phyloP scores from a whole-genome alignment of 2,888 invertebrate species.

The Leptogaster cylindrica region DNA sequence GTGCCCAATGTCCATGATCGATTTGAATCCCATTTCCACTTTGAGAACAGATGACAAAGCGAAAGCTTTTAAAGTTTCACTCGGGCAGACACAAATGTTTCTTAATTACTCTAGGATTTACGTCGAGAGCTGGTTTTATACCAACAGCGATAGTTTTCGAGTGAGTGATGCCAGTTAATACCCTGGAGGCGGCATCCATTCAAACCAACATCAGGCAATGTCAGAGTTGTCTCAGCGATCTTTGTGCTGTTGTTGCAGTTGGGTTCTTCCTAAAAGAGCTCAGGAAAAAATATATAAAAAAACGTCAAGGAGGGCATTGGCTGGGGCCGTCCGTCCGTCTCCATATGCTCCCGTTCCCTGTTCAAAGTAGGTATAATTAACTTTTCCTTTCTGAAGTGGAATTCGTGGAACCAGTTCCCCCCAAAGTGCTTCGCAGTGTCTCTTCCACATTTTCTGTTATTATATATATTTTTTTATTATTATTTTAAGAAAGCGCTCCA shows the following conservation, averaged over 20 bases:
- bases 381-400: conserved; percentile 30
- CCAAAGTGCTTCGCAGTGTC: conserved; percentile 3
- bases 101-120: neutral
- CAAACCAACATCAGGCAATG: no score
- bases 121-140: neutral
- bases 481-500: conserved; percentile 14
- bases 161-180: no score
- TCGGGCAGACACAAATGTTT: conserved; percentile 24
- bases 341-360: conserved; percentile 2
- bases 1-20: neutral
- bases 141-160: no score
- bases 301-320: conserved; percentile 13
- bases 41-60: no score
- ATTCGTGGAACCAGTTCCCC: conserved; percentile 20
- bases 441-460: neutral
- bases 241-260: no score
- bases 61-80: no score
- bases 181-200: neutral
- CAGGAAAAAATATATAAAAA: neutral
- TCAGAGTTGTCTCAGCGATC: no score
- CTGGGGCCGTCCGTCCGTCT: neutral
- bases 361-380: conserved; percentile 22
- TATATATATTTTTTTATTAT: neutral
- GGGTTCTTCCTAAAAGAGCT: no score
- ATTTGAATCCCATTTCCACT: no score